Evolutionary conservation across 2,888 invertebrate species (phyloP), one percentile per base, ranked within the genome.

Genomic region (Dolichomitus sp.): DNA sequence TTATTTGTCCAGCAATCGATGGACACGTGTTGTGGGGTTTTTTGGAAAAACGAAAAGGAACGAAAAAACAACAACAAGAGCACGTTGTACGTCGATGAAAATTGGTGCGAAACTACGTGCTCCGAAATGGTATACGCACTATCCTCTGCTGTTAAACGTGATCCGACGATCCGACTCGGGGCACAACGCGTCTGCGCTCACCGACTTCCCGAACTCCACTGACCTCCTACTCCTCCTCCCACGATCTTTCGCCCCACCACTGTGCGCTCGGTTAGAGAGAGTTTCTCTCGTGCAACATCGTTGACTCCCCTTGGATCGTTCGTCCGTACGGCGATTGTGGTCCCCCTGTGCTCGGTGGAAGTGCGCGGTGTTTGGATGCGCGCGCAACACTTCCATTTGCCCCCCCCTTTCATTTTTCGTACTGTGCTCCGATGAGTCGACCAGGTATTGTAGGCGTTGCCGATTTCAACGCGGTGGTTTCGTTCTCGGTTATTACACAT

Each of bases 191-290:
- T 93, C 93, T 92, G 92, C 93, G 93, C 93, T 92, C 90, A 91
- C 90, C 93, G 93, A 92, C 91, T 93, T 91, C 92, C 92, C 92
- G 93, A 90, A 91, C 93, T 90, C 90, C 92, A 93, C 93, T 93
- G 92, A 89, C 90, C 90, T 89, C 89, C 89, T 90, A 91, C 89
- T 91, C 91, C 92, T 90, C 92, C 92, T 92, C 93, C 93, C 91
- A 91, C 92, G 91, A 90, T 85, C 87, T 89, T 86, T 87, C 87
- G 84, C 90, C 91, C 89, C 89, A 86, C 92, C 90, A 89, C 88
- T 83, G 6, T 14, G n/a, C 12, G 70, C 23, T 69, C 37, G 37
- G 37, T 37, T 37, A 9, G n/a, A 19, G 48, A 17, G 19, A 72
- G 80, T 68, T 66, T 70, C 63, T 80, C 66, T 66, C 70, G 77